These are phyloP conservation scores for Phania funesta DNA, from an alignment of 2,888 invertebrate genomes.

Conservation along the genomic window DNA sequence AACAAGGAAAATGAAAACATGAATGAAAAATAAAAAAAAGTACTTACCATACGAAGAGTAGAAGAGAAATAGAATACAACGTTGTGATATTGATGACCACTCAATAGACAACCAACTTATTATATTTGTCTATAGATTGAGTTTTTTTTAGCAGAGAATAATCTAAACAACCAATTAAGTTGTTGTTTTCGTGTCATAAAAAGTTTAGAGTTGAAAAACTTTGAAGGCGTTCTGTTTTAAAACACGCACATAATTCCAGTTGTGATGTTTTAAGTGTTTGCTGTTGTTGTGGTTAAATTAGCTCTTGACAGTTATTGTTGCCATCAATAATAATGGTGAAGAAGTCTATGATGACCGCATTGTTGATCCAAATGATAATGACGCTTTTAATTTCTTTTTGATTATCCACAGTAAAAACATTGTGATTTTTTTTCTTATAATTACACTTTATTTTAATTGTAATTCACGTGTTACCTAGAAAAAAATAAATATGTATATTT, in stretches of 20 bases:
- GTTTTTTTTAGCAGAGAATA: conserved; percentile 22
- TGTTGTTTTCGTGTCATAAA: conserved; percentile 15
- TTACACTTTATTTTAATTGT: not conserved
- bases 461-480: conserved; percentile 2
- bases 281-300: not conserved
- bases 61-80: conserved; percentile 44
- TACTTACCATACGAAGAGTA: conserved; percentile 62
- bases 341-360: conserved; percentile 5
- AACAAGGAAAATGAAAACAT: not conserved
- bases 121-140: conserved; percentile 23
- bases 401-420: conserved; percentile 10
- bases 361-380: not conserved
- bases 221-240: not conserved
- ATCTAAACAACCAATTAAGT: conserved; percentile 38
- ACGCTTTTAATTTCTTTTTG: conserved; percentile 19
- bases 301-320: not conserved
- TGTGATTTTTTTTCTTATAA: not conserved
- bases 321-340: conserved; percentile 37
- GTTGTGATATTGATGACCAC: conserved; percentile 60
- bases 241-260: conserved; percentile 30
- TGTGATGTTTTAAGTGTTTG: not conserved
- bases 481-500: not conserved
- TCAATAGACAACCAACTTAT: conserved; percentile 57
- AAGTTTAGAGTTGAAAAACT: conserved; percentile 6
- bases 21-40: not conserved